A percentile compares a stretch with the other conserved stretches of the same genome.
phyloP scores from a whole-genome alignment of 2,888 invertebrate species.

The Pollenia angustigena region DNA sequence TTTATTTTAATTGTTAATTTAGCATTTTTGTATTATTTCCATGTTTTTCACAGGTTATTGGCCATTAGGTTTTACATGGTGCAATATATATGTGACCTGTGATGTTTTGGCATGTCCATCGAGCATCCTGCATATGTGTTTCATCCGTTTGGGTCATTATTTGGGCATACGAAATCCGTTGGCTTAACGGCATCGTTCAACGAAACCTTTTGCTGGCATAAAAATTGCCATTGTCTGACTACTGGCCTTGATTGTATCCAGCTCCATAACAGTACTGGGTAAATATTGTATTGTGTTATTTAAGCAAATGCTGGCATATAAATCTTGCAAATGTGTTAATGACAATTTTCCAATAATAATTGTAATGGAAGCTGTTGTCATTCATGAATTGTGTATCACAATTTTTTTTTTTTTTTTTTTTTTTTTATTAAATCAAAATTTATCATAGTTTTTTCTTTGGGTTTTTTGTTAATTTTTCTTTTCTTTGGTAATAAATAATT shows the following conservation, averaged over 20 bases:
- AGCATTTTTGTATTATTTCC: slow-evolving; percentile 11
- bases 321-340: slow-evolving; percentile 27
- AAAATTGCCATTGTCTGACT: slow-evolving; percentile 97
- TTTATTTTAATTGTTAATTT: slow-evolving; percentile 29
- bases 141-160: slow-evolving; percentile 93
- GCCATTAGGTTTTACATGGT: slow-evolving; percentile 96
- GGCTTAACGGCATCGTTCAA: slow-evolving; percentile 92
- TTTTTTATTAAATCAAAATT: neutral
- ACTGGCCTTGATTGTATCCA: slow-evolving; percentile 94
- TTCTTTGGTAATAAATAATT: slow-evolving; percentile 11
- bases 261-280: slow-evolving; percentile 93
- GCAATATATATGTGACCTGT: slow-evolving; percentile 97
- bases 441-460: neutral
- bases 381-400: slow-evolving; percentile 25
- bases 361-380: neutral
- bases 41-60: slow-evolving; percentile 90
- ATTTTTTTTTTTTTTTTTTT: neutral
- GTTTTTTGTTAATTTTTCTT: neutral
- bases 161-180: slow-evolving; percentile 95
- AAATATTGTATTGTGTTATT: slow-evolving; percentile 80
- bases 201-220: slow-evolving; percentile 91
- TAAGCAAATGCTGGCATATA: slow-evolving; percentile 12
- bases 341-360: slow-evolving; percentile 26
- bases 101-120: slow-evolving; percentile 98
- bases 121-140: slow-evolving; percentile 97